Conservation (phyloP, 1,140 invertebrate species). For the Meloidogyne floridensis region DNA sequence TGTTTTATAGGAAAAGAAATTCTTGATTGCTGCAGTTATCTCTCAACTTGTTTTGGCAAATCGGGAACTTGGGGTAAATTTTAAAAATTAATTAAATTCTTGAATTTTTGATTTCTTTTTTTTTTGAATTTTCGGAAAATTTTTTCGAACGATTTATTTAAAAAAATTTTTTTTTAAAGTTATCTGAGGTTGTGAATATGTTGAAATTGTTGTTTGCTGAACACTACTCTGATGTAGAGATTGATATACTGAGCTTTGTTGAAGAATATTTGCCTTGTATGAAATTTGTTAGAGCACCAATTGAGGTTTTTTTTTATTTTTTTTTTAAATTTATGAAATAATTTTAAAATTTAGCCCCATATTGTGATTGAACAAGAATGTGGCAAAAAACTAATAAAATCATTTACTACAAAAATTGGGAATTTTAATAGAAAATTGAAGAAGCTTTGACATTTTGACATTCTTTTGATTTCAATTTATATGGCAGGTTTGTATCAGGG, state of each 20-base stretch:
- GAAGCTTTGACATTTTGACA: neutral
- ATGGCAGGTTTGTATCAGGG: no score
- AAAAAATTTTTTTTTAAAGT: neutral
- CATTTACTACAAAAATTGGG: neutral
- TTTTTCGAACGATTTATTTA: no score
- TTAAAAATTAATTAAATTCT: no score
- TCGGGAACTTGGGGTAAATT: slow-evolving; percentile 12
- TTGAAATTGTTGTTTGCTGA: slow-evolving; percentile 13
- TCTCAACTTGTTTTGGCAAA: slow-evolving; percentile 14
- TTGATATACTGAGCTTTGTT: slow-evolving; percentile 13
- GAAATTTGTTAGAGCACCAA: slow-evolving; percentile 15
- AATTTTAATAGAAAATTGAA: neutral
- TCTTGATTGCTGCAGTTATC: slow-evolving; percentile 10
- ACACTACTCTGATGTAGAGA: neutral
- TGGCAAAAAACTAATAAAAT: neutral
- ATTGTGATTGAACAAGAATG: neutral
- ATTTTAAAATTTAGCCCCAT: neutral
- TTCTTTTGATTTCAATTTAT: no score
- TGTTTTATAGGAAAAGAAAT: neutral
- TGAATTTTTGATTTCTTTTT: no score
- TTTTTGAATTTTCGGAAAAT: no score
- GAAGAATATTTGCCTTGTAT: slow-evolving; percentile 12
- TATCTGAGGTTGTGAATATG: slow-evolving; percentile 18
- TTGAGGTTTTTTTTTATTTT: slow-evolving; percentile 1
- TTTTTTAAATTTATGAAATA: neutral